These are phyloP conservation scores for Apaloderma vittatum DNA, from an alignment of 2,113 vertebrate genomes.

Conservation along the genomic window DNA sequence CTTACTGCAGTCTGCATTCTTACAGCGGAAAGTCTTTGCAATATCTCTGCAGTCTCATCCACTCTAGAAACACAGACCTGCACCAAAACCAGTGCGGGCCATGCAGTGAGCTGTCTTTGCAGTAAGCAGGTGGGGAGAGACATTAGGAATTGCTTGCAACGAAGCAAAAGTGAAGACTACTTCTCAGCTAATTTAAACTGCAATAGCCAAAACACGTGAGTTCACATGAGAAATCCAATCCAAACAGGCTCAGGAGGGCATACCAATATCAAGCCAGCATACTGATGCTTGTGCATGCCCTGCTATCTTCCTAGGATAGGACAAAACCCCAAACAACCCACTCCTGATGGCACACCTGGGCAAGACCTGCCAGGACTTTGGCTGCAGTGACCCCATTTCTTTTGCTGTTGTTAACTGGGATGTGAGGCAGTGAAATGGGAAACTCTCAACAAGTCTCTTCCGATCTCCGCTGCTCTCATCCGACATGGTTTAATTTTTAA, in stretches of 20 bases:
- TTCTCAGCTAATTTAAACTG: not conserved
- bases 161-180: not conserved
- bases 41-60: not conserved
- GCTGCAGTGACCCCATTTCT: not conserved
- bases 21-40: not conserved
- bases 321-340: not conserved
- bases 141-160: not conserved
- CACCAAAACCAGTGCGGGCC: not conserved
- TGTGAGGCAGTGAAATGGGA: not conserved
- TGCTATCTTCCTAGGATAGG: not conserved
- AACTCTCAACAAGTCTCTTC: not conserved
- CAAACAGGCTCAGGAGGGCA: not conserved
- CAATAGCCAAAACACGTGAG: not conserved
- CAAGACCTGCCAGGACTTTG: not conserved
- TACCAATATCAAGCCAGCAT: not conserved
- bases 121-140: not conserved
- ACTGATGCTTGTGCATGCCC: not conserved
- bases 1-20: not conserved
- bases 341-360: not conserved
- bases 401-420: not conserved
- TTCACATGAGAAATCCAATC: accelerated
- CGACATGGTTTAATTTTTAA: conserved; percentile 70
- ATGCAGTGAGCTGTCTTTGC: not conserved
- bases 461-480: not conserved
- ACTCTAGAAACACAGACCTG: not conserved